Base-by-base conservation (phyloP, 2,113 vertebrate species). In the Rutilus rutilus region DNA sequence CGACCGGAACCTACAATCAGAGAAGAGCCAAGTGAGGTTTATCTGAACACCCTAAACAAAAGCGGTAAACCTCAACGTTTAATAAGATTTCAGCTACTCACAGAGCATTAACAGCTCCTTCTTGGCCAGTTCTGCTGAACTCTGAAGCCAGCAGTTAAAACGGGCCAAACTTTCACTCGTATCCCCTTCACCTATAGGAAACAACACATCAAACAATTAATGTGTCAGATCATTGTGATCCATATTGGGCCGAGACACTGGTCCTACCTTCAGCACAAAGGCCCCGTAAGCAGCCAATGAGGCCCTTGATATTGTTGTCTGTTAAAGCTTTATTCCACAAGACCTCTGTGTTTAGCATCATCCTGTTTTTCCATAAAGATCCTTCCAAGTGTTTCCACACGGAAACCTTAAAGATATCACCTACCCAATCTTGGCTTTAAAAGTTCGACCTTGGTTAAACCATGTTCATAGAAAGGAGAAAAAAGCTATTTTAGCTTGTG, bases 81-180 rank as follows among this genome's bases (percentile, higher is more conserved):
- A 71, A 71, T 71, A 71, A 71, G 67, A 71, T 71, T 71, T 42
- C 9, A 42, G 9, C 2, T 76, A 87, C 92, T 91, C 85, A 92
- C 92, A 93, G 4, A 93, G 54, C 21, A 83, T 90, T 57, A 92
- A 67, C 30, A 93, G 54, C 73, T 92, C 91, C 83, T 92, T 92
- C 85, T 92, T 92, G 33, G 86, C 78, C 42, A 90, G 87, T 76
- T 92, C 91, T 77, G 88, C 86, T 5, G 86, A 91, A 77, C 84
- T 88, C 87, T 91, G 90, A 50, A 92, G 86, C 90, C 92, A 93
- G 87, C 64, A 84, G 79, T 83, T 87, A 81, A 93, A 92, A 19
- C 57, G 78, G 2, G 4, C 79, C 1, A 89, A 9, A 23, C 36
- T 1, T n/a, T 71, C 10, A 71, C 36, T 42, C 36, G 10, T 10